Conservation (phyloP, 2,888 invertebrate species). For the Sabatieria punctata region DNA sequence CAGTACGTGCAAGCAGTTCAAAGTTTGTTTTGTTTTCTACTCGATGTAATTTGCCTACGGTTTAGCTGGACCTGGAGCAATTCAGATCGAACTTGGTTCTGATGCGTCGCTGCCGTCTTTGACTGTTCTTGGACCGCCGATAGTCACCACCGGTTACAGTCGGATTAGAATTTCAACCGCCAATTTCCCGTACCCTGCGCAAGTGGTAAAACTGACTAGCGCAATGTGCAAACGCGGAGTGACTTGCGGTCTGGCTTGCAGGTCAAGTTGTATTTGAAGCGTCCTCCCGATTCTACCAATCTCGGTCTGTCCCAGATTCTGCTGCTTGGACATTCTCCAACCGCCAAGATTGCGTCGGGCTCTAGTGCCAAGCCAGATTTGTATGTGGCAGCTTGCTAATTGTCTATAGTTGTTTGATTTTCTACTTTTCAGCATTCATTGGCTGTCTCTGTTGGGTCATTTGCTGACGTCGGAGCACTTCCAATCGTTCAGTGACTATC, state of each 20-base stretch:
- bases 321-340: conserved; percentile 65
- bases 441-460: neutral
- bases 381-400: neutral
- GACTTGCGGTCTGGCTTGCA: too few species aligned
- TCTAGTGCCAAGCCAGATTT: neutral
- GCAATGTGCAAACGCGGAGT: too few species aligned
- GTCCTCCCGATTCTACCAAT: conserved; percentile 71
- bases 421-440: neutral
- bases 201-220: conserved; percentile 6
- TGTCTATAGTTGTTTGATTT: neutral
- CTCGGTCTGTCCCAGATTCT: conserved; percentile 72
- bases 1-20: conserved; percentile 39
- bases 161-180: conserved; percentile 12
- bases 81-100: conserved; percentile 18
- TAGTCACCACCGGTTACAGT: conserved; percentile 8
- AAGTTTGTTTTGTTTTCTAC: too few species aligned
- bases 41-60: too few species aligned
- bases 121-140: conserved; percentile 10
- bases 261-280: conserved; percentile 57
- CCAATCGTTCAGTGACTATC: too few species aligned
- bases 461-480: neutral
- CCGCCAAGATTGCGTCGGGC: conserved; percentile 36
- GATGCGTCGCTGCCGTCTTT: conserved; percentile 12
- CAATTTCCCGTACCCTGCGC: conserved; percentile 11
- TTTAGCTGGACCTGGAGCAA: conserved; percentile 12